Evolutionary conservation across 1,140 invertebrate species (phyloP), one percentile per base, ranked within the genome.

Genomic region (Rhizoglyphus robini): DNA sequence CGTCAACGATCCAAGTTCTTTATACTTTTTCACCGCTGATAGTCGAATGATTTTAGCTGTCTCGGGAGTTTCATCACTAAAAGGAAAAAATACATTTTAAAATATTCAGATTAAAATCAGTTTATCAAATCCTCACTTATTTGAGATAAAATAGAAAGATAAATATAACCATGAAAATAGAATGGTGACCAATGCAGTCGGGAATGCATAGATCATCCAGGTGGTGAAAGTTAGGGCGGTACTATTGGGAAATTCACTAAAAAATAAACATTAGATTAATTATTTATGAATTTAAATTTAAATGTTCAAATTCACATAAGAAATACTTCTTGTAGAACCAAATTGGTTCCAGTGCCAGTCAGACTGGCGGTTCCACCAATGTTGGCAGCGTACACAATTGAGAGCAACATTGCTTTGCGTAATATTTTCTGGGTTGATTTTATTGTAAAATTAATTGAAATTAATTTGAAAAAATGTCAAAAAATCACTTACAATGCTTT

Each of bases 311-410:
- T 23, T 20, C 54, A 69, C 58, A 3, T 46, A 8, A 66, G 18
- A 49, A 66, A 38, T 20, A 69, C n/a, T 25, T 83, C 86, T 73
- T 87, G 88, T 68, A 91, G 84, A 0, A 90, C 87, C 15, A 93
- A 79, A 76, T 95, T 95, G 30, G 90, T 88, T 13, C 86, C 87
- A 1, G 90, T 90, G 5, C 90, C 91, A 2, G 90, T 90, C 2
- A 95, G 76, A 1, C 88, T 90, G 0, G 86, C 87, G 47, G 85
- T 87, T 11, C 91, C 91, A 5, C 90, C 90, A 47, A 89, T 74
- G 66, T 80, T 82, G 11, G 89, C 82, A 0, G 88, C 83, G 72
- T 90, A 93, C 1, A 87, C 87, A 27, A 88, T 85, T 5, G 82
- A 82, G 62, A 93, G 72, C 68, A 87, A 71, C 34, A 79, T 63